Percentiles rank a stretch among this genome's conserved stretches.
phyloP scores from a whole-genome alignment of 2,113 vertebrate genomes.

The Etheostoma cragini region DNA sequence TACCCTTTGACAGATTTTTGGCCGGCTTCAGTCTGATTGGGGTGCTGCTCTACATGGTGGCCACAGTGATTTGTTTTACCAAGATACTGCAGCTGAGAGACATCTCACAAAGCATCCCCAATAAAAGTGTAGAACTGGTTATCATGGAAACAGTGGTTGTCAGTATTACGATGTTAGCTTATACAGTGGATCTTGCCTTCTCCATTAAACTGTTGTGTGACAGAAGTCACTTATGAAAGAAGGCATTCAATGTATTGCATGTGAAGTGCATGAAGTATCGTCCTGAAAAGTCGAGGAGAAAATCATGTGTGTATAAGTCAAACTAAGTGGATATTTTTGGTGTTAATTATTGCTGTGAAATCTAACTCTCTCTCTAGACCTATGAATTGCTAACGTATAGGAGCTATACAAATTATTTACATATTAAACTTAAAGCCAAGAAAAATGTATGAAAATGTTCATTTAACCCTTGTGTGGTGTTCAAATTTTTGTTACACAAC shows the following conservation, averaged over 20 bases:
- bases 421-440: background rate
- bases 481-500: too few relatives aligned
- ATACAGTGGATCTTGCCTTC: slow-evolving; percentile 82
- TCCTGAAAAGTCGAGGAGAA: background rate
- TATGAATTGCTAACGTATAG: background rate
- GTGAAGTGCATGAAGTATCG: background rate
- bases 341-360: slow-evolving; percentile 16
- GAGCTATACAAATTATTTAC: background rate
- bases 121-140: background rate
- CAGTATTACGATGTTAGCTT: slow-evolving; percentile 78
- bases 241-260: slow-evolving; percentile 1
- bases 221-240: slow-evolving; percentile 49
- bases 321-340: slow-evolving; percentile 5
- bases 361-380: background rate
- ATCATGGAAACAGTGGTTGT: slow-evolving; percentile 72
- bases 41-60: slow-evolving; percentile 75
- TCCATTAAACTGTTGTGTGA: slow-evolving; percentile 80
- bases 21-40: slow-evolving; percentile 76
- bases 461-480: too few relatives aligned
- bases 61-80: slow-evolving; percentile 74
- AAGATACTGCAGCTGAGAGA: slow-evolving; percentile 47
- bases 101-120: rapidly evolving
- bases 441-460: background rate
- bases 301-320: slow-evolving; percentile 1
- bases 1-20: slow-evolving; percentile 81